Conservation (phyloP, 1,140 invertebrate genomes). For the Steinernema khuongi region DNA sequence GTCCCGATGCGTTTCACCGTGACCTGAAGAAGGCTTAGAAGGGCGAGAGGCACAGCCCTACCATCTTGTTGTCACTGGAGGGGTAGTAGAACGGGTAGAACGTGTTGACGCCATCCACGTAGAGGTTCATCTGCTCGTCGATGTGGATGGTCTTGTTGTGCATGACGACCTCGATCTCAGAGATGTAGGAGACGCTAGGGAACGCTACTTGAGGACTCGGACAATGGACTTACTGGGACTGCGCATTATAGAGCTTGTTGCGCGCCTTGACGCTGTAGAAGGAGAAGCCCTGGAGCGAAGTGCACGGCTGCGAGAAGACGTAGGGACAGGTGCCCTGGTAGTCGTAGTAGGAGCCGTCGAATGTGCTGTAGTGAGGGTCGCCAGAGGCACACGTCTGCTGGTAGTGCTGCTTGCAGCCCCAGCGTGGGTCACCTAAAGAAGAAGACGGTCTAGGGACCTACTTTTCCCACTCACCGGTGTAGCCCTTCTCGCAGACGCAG, state of each 20-base stretch:
- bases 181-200: conserved; percentile 26
- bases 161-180: conserved; percentile 31
- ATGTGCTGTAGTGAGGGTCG: conserved; percentile 41
- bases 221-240: conserved; percentile 19
- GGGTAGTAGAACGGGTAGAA: conserved; percentile 10
- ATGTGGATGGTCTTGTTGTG: conserved; percentile 28
- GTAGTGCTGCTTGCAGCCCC: conserved; percentile 21
- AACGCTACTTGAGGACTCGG: background rate
- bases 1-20: background rate
- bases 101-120: background rate
- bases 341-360: conserved; percentile 37
- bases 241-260: conserved; percentile 20
- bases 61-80: background rate
- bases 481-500: conserved; percentile 38
- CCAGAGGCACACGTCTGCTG: conserved; percentile 31
- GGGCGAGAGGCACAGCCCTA: background rate
- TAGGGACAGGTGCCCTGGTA: conserved; percentile 42
- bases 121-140: conserved; percentile 15
- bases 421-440: conserved; percentile 13
- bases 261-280: conserved; percentile 25
- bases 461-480: background rate
- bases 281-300: conserved; percentile 20
- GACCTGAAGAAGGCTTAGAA: background rate
- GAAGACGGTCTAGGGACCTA: background rate
- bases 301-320: conserved; percentile 32